A percentile compares a stretch with the other conserved stretches of the same genome.
Conservation (phyloP, 2,797 vertebrate genomes). For the Odontamblyopus rebecca region DNA sequence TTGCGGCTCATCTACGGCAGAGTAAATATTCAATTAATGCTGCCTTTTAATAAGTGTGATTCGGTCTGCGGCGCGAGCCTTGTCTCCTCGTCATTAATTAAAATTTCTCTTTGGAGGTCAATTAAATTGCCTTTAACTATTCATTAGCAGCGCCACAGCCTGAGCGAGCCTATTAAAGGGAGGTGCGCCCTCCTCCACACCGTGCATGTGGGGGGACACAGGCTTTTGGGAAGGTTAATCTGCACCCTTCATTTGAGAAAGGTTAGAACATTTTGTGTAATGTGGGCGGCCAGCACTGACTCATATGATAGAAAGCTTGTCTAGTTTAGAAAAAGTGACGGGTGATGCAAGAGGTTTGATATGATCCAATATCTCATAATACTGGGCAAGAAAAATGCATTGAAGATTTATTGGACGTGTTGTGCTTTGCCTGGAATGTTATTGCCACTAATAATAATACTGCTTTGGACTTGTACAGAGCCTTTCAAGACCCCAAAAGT, state of each 20-base stretch:
- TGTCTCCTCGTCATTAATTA: slow-evolving; percentile 70
- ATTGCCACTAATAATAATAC: no score
- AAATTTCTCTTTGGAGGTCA: slow-evolving; percentile 75
- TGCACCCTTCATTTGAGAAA: slow-evolving; percentile 4
- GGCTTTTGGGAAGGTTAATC: slow-evolving; percentile 30
- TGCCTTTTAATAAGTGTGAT: slow-evolving; percentile 74
- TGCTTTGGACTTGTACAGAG: no score
- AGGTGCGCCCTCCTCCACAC: slow-evolving; percentile 24
- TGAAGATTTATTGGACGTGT: no score
- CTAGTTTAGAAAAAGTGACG: no score
- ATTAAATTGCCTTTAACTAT: slow-evolving; percentile 77
- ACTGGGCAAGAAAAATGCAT: no score
- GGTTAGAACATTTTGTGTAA: neutral
- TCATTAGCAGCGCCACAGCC: slow-evolving; percentile 61
- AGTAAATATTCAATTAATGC: slow-evolving; percentile 80
- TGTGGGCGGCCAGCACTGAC: neutral
- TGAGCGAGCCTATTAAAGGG: slow-evolving; percentile 44
- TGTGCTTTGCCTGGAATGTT: no score
- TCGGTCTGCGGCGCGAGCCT: slow-evolving; percentile 59
- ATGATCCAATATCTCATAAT: no score
- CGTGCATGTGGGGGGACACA: slow-evolving; percentile 9
- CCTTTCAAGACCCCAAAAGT: no score
- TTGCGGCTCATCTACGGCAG: slow-evolving; percentile 71
- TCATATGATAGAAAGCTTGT: neutral
- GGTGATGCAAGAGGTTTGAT: no score